These are phyloP conservation scores for Enteromius viviparus DNA, from an alignment of 2,797 vertebrate species.

Conservation along the genomic window DNA sequence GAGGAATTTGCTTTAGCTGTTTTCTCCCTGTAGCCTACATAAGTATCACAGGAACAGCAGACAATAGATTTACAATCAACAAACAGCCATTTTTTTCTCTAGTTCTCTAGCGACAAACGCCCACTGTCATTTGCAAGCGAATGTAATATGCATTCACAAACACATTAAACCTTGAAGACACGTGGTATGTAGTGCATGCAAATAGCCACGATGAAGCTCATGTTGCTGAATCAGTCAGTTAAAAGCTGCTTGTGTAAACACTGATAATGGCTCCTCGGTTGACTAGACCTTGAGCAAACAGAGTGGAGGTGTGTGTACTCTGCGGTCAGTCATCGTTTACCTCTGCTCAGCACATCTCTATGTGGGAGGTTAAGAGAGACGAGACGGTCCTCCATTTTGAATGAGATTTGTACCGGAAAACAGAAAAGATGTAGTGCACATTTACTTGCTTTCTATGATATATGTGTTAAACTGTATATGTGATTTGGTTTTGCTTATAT, in stretches of 20 bases:
- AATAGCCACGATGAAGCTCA: constrained; percentile 29
- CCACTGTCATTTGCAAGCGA: background rate
- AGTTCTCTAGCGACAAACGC: background rate
- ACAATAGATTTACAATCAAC: constrained; percentile 14
- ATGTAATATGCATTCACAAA: constrained; percentile 42
- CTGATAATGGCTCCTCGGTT: constrained; percentile 52
- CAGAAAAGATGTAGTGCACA: background rate
- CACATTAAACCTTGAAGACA: constrained; percentile 23
- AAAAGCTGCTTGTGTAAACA: constrained; percentile 59
- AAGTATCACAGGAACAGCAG: background rate
- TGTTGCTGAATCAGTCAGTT: constrained; percentile 38
- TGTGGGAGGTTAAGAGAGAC: constrained; percentile 38
- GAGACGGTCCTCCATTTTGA: constrained; percentile 47
- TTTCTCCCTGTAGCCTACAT: background rate
- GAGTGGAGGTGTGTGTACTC: constrained; percentile 34
- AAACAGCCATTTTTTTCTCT: constrained; percentile 12
- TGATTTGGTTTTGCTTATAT: background rate
- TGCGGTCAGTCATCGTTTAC: constrained; percentile 36
- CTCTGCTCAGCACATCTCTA: constrained; percentile 32
- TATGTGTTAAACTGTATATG: background rate
- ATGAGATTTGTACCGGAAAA: background rate
- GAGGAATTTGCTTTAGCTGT: constrained; percentile 26
- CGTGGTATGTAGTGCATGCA: constrained; percentile 25
- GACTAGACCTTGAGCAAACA: constrained; percentile 51
- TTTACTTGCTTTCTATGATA: background rate